These are phyloP conservation scores for Caenorhabditis imperialis DNA, from an alignment of 2,888 invertebrate genomes.

Conservation along the genomic window DNA sequence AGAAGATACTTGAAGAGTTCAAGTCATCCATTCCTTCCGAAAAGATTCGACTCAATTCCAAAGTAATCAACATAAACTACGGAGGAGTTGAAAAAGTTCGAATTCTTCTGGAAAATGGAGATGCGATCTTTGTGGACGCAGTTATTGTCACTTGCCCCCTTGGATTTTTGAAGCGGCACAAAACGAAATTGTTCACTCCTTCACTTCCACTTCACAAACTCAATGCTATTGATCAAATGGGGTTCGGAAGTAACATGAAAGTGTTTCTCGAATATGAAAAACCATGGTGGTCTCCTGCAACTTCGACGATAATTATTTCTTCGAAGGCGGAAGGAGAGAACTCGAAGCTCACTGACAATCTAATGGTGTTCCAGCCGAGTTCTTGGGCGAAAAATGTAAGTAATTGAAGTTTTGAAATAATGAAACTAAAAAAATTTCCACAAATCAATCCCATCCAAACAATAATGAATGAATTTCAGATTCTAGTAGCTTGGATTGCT, in stretches of 20 bases:
- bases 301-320: conserved; percentile 32
- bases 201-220: conserved; percentile 54
- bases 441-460: neutral
- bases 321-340: conserved; percentile 11
- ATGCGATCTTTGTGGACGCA: conserved; percentile 44
- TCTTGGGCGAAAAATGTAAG: conserved; percentile 58
- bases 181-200: conserved; percentile 60
- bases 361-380: conserved; percentile 66
- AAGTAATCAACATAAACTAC: conserved; percentile 53
- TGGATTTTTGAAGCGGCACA: conserved; percentile 65
- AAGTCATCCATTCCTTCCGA: conserved; percentile 38
- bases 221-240: conserved; percentile 63
- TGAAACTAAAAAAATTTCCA: neutral
- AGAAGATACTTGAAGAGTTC: conserved; percentile 60
- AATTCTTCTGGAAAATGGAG: conserved; percentile 16
- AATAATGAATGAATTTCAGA: conserved; percentile 24
- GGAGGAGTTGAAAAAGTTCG: conserved; percentile 6
- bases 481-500: conserved; percentile 65
- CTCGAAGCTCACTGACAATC: conserved; percentile 38
- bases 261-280: conserved; percentile 68
- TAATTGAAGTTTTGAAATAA: neutral
- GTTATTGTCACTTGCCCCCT: conserved; percentile 70
- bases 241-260: conserved; percentile 68
- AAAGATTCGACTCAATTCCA: conserved; percentile 56
- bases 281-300: conserved; percentile 64